Percentiles rank a stretch among this genome's conserved stretches.
Conservation (phyloP, 2,113 vertebrate genomes). For the Sorex fumeus region DNA sequence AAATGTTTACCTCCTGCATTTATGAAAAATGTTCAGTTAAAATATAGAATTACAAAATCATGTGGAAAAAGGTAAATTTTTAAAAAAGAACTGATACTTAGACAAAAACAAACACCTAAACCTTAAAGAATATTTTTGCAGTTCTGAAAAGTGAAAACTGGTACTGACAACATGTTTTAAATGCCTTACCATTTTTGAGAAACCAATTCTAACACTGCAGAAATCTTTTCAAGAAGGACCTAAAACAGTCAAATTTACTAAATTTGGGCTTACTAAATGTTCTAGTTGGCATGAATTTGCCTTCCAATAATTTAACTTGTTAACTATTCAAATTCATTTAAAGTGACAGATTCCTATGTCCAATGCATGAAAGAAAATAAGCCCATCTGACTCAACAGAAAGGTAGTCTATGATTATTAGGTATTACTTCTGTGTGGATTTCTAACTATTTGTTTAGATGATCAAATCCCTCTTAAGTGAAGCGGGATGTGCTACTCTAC, state of each 20-base stretch:
- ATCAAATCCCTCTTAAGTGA: not conserved
- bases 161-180: not conserved
- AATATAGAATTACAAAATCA: too few species aligned
- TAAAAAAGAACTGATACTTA: not conserved
- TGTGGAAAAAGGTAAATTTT: too few species aligned
- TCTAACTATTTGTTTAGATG: slow-evolving; percentile 56
- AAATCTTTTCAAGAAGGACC: slow-evolving; percentile 20
- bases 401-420: not conserved
- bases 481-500: slow-evolving; percentile 38
- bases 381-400: slow-evolving; percentile 1
- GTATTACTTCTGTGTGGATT: not conserved
- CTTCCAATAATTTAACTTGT: slow-evolving; percentile 10
- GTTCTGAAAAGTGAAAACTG: slow-evolving; percentile 32
- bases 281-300: slow-evolving; percentile 20
- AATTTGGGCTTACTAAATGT: slow-evolving; percentile 30
- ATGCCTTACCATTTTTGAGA: slow-evolving; percentile 40
- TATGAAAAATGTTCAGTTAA: too few species aligned
- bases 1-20: too few species aligned
- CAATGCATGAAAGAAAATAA: slow-evolving; percentile 50
- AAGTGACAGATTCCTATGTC: not conserved
- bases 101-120: not conserved
- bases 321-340: slow-evolving; percentile 54
- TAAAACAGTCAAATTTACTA: slow-evolving; percentile 27
- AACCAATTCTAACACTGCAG: not conserved
- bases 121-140: not conserved